phyloP scores from a whole-genome alignment of 2,888 invertebrate genomes.

The Nebria brevicollis region DNA sequence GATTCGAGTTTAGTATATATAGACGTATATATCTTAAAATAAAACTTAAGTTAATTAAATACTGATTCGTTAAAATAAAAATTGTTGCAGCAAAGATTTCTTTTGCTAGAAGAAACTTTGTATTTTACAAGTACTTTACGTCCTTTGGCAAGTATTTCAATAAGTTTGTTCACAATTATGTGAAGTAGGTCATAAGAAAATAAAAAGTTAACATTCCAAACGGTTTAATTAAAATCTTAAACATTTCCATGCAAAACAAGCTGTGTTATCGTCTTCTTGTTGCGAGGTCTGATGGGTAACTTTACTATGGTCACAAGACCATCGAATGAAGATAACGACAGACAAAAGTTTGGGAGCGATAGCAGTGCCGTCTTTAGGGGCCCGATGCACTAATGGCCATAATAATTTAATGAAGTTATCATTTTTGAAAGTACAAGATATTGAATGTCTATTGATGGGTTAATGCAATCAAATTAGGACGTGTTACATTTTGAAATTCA shows the following conservation, averaged over 20 bases:
- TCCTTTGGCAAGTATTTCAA: not conserved
- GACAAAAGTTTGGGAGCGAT: not conserved
- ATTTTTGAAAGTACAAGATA: too few species aligned
- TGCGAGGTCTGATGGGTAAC: not conserved
- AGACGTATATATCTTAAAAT: too few species aligned
- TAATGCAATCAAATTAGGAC: too few species aligned
- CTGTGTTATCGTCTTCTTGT: not conserved
- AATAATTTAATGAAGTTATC: not conserved
- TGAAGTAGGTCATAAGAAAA: not conserved
- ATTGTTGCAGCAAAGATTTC: not conserved
- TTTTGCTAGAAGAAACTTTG: not conserved
- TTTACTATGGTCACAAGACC: not conserved
- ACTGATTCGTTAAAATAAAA: not conserved
- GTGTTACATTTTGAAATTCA: too few species aligned
- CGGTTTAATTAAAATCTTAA: not conserved
- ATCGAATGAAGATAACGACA: not conserved
- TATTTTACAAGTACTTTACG: not conserved
- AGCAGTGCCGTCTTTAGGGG: not conserved
- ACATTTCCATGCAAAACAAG: not conserved
- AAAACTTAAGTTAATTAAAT: not conserved
- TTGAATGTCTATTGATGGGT: too few species aligned
- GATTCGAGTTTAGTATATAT: too few species aligned
- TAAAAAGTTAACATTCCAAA: constrained; percentile 1
- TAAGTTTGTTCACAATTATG: not conserved
- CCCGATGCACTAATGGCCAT: not conserved